Percentiles rank a stretch among this genome's conserved stretches.
Conservation (phyloP, 2,113 vertebrate genomes). For the Turdus rufiventris region DNA sequence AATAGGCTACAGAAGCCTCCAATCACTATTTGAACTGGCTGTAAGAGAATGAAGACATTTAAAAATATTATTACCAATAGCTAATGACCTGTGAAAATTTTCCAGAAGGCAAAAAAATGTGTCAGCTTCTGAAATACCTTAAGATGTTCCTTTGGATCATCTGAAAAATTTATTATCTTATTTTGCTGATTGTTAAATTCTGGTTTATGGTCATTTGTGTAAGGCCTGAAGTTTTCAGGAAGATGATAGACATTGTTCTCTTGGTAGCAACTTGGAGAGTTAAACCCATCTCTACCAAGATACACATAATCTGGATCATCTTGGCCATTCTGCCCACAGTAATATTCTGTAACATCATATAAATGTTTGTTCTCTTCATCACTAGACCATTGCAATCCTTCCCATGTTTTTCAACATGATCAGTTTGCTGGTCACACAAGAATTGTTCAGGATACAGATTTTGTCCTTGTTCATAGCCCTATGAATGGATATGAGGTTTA, state of each 20-base stretch:
- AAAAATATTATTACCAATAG: background rate
- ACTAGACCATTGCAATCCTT: constrained; percentile 72
- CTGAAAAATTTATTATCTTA: constrained; percentile 59
- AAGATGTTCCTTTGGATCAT: constrained; percentile 70
- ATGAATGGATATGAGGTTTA: background rate
- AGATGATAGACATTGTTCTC: constrained; percentile 65
- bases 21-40: background rate
- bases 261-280: constrained; percentile 64
- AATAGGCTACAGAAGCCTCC: background rate
- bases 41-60: background rate
- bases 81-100: background rate
- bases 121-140: constrained; percentile 73
- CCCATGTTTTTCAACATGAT: constrained; percentile 52
- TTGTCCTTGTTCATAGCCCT: constrained; percentile 68
- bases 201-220: constrained; percentile 58
- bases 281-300: constrained; percentile 70
- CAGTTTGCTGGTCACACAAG: constrained; percentile 60
- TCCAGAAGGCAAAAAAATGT: background rate
- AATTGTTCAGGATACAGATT: constrained; percentile 65
- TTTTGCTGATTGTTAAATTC: constrained; percentile 61
- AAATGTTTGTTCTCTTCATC: constrained; percentile 53
- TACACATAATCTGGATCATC: constrained; percentile 66
- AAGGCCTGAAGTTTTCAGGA: constrained; percentile 72
- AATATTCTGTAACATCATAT: constrained; percentile 65
- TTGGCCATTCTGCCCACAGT: constrained; percentile 58